Evolutionary conservation across 2,113 vertebrate species (phyloP).

Genomic region (Pungitius pungitius): DNA sequence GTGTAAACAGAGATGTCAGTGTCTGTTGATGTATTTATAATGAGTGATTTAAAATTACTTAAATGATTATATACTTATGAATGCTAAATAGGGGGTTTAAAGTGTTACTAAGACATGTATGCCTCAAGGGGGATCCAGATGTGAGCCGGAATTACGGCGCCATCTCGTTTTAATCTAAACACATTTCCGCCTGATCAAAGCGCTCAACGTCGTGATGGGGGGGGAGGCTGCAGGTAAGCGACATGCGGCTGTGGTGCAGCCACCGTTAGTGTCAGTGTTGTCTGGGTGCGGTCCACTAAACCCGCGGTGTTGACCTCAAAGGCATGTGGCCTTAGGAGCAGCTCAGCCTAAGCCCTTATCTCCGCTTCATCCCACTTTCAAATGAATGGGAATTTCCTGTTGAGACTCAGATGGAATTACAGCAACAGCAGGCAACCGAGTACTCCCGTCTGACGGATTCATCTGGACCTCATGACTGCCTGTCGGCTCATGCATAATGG

Average conservation of each 20-base stretch:
- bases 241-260: conserved; percentile 24
- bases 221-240: conserved; percentile 29
- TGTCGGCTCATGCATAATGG: conserved; percentile 37
- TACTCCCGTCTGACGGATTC: conserved; percentile 47
- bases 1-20: too few relatives aligned
- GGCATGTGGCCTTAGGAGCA: conserved; percentile 42
- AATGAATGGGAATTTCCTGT: conserved; percentile 61
- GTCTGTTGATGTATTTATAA: background rate
- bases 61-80: background rate
- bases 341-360: conserved; percentile 51
- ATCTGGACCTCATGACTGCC: conserved; percentile 47
- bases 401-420: conserved; percentile 53
- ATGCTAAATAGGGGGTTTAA: background rate
- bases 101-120: background rate
- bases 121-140: background rate
- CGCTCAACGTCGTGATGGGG: background rate
- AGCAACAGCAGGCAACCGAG: conserved; percentile 38
- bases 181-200: conserved; percentile 29
- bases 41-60: background rate
- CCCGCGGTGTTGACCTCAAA: conserved; percentile 42
- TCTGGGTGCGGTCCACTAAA: conserved; percentile 43
- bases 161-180: conserved; percentile 40
- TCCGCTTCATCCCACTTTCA: conserved; percentile 51
- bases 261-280: conserved; percentile 21
- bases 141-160: background rate